Base-by-base conservation (phyloP, 1,140 invertebrate species). In the Medauroidea extradentata region DNA sequence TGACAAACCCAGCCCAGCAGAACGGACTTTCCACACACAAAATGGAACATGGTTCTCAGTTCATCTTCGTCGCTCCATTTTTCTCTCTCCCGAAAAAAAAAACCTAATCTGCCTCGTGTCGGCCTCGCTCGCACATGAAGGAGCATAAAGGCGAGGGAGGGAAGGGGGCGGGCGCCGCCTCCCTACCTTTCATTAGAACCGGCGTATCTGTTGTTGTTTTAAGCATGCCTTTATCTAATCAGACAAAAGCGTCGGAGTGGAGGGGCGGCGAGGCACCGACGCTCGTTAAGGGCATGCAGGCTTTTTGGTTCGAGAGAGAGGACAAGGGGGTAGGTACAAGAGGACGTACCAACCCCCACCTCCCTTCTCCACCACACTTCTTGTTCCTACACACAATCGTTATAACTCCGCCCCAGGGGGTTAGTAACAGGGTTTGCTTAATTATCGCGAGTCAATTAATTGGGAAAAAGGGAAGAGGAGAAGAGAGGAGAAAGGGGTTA, bases 221-320 rank as follows among this genome's bases (percentile, higher is more conserved):
- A 73, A 73, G 70, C 72, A 69, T 68, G 70, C 69, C 69, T 73
- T 72, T 72, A 72, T 73, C 71, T 73, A 72, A 73, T 73, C 71
- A 73, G 71, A 73, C 71, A 72, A 71, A 71, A 66, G 67, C 58
- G 29, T 34, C 11, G 29, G 29, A 34, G 29, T 34, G 29, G 11
- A 34, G 29, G 29, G 29, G 29, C 5, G 29, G 11, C 57, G 62
- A 62, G 38, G 52, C 18, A 16, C 24, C 42, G 27, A 16, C 14
- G 55, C 55, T 57, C 55, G 55, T 57, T 57, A 57, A 55, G 55
- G 55, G 53, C 27, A 13, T 29, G 21, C 19, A 21, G 53, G 53
- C 53, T 54, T 54, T 54, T 54, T 43, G 53, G 53, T 54, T 24
- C 29, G 29, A 34, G 29, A 34, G 24, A 27, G 38, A 44, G 27